Evolutionary conservation across 2,888 invertebrate genomes (phyloP), one percentile per base, ranked within the genome.

Genomic region (Tenthredo mesomela): DNA sequence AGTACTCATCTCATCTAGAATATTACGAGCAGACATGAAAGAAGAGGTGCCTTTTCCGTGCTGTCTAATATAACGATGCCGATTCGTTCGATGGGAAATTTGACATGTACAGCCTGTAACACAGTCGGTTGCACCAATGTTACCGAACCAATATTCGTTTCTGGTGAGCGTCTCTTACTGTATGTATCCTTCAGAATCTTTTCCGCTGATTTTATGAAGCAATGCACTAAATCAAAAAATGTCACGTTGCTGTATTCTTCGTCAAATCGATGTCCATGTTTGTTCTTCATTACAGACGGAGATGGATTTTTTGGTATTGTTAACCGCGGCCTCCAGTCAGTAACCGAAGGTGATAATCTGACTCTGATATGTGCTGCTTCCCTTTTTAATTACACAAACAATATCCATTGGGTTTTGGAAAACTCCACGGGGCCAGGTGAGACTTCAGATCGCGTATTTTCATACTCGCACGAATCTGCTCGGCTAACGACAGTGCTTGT

Each of bases 321-420:
- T 29, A 29, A 29, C 29, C 29, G 29, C 29, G 2, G 29, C 29
- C 29, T 29, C 2, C 29, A 29, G 29, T 29, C 29, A 25, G 87
- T 94, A 1, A 95, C 95, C 0, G 93, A 94, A 47, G 95, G 95
- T 0, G 96, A 96, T 86, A 89, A 94, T 84, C 89, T 96, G 0
- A 92, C 91, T n/a, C 88, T 96, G 9, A 94, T 93, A 4, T 96
- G 96, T 90, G 95, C 94, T 1, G 95, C 95, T 0, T 94, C 95
- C 0, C 93, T 94, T 21, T 93, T 93, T 80, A 93, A 94, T 87
- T 94, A 92, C 86, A 93, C 94, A 0, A 90, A 93, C 3, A 89
- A 93, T 12, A 90, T 96, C 1, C 88, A 91, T n/a, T 96, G 96
- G 96, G 47, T 58, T 6, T 29, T 29, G 37, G 3, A 0, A 29